phyloP scores from a whole-genome alignment of 2,797 vertebrate genomes.

The Melanotaenia parkinsoni region DNA sequence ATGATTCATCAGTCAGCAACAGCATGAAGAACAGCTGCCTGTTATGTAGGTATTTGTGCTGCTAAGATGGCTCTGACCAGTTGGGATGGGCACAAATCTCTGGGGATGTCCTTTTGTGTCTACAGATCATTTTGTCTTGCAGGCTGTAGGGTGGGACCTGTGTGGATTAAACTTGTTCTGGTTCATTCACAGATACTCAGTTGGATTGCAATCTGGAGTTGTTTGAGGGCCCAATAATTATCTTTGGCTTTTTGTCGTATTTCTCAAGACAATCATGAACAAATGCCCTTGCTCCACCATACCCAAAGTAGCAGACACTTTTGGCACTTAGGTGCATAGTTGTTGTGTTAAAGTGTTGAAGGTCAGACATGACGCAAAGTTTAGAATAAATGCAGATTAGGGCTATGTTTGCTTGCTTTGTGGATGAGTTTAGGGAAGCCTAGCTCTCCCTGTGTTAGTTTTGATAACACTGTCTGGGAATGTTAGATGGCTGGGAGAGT shows the following conservation, averaged over 20 bases:
- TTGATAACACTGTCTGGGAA: no score
- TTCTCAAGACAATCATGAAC: not conserved
- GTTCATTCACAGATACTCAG: not conserved
- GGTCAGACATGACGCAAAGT: not conserved
- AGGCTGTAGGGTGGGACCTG: not conserved
- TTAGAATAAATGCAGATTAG: not conserved
- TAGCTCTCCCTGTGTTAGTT: not conserved
- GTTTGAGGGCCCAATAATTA: not conserved
- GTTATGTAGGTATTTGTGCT: not conserved
- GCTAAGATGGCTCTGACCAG: not conserved
- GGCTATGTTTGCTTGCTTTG: not conserved
- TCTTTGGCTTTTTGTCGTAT: not conserved
- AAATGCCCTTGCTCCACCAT: not conserved
- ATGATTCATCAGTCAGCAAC: not conserved
- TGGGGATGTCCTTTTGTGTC: not conserved
- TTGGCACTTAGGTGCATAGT: not conserved
- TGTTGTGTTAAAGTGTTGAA: no score
- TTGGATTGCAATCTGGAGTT: not conserved
- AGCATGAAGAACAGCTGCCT: not conserved
- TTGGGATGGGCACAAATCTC: not conserved
- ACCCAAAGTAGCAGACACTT: not conserved
- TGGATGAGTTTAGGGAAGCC: not conserved
- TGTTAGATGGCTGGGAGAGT: no score
- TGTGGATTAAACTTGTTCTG: not conserved
- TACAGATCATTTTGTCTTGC: no score